Percentiles rank a stretch among this genome's conserved stretches.
These are phyloP conservation scores for Tenthredo notha DNA, from an alignment of 2,888 invertebrate genomes.

Conservation along the genomic window DNA sequence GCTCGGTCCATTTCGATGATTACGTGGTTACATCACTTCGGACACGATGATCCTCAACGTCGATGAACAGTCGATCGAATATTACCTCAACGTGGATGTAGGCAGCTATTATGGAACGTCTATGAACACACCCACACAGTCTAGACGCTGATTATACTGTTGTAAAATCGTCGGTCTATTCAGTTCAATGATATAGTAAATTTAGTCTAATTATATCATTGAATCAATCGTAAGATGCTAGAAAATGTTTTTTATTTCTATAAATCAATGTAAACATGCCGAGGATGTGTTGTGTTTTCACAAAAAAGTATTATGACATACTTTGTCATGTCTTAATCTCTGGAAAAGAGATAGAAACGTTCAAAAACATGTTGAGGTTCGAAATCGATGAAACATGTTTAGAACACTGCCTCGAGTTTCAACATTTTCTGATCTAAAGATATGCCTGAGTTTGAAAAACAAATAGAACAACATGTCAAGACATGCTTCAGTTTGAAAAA, in stretches of 20 bases:
- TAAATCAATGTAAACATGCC: neutral
- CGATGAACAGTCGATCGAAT: constrained; percentile 23
- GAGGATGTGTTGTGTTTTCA: neutral
- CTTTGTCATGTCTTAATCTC: neutral
- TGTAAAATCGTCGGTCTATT: neutral
- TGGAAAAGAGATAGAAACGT: neutral
- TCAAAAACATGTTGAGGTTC: neutral
- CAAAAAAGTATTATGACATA: neutral
- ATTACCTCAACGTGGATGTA: neutral
- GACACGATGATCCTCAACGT: constrained; percentile 50
- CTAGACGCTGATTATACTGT: neutral
- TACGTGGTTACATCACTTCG: constrained; percentile 60
- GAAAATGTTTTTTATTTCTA: neutral
- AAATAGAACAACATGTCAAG: neutral
- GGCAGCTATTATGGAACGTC: neutral
- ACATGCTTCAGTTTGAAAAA: neutral
- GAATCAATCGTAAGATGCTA: neutral
- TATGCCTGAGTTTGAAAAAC: neutral
- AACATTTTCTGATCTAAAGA: neutral
- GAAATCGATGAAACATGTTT: neutral
- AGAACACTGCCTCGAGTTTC: neutral
- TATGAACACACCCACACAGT: neutral
- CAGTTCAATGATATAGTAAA: neutral
- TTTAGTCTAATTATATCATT: neutral
- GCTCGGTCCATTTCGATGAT: constrained; percentile 67